phyloP scores from a whole-genome alignment of 1,140 invertebrate species.

The Coenobita brevimanus region DNA sequence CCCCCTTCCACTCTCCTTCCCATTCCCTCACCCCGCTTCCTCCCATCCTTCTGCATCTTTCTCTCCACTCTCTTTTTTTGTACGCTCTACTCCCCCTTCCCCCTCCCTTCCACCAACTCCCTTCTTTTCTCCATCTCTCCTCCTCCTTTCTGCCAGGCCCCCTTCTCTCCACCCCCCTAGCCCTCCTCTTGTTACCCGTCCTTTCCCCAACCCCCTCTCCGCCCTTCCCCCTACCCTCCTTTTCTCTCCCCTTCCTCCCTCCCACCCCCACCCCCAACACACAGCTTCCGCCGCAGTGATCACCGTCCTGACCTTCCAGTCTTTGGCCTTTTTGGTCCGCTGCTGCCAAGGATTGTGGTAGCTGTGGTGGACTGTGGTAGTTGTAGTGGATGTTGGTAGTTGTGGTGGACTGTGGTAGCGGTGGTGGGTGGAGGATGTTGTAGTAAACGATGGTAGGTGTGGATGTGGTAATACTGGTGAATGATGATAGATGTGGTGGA shows the following conservation, averaged over 20 bases:
- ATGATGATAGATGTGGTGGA: too few species aligned
- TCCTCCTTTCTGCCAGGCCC: not conserved
- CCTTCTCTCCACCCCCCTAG: not conserved
- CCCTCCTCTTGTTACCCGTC: not conserved
- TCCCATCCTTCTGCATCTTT: too few species aligned
- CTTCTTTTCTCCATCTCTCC: not conserved
- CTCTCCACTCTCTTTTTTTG: too few species aligned
- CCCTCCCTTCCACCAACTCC: not conserved
- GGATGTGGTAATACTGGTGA: too few species aligned
- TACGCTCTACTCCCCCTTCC: not conserved
- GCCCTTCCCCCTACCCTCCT: not conserved
- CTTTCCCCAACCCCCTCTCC: not conserved
- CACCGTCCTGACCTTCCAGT: constrained; percentile 12
- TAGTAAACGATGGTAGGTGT: too few species aligned
- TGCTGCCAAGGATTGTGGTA: too few species aligned
- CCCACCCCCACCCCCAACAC: not conserved
- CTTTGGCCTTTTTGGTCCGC: not conserved
- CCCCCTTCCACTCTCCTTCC: not conserved
- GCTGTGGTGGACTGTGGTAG: too few species aligned
- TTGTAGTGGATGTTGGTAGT: too few species aligned
- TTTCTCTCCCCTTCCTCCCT: not conserved
- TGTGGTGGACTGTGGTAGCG: too few species aligned
- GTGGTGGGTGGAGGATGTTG: too few species aligned
- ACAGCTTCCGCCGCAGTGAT: constrained; percentile 31
- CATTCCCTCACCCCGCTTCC: not conserved